Evolutionary conservation across 2,888 invertebrate species (phyloP).

Genomic region (Dryobota labecula): DNA sequence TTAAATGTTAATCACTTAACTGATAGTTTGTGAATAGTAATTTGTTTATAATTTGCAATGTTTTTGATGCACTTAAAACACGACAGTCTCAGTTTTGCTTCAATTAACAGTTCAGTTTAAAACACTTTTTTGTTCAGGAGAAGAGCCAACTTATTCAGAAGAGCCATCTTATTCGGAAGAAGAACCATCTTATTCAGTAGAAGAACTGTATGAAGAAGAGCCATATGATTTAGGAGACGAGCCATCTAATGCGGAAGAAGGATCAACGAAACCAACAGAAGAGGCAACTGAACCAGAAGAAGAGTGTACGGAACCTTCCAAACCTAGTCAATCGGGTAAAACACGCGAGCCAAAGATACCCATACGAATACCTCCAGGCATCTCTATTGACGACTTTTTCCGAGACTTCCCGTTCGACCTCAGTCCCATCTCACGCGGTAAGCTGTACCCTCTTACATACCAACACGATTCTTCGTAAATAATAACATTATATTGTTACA

Average conservation of each 20-base stretch:
- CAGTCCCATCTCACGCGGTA: slow-evolving; percentile 8
- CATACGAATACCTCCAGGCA: not conserved
- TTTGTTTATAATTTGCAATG: no score
- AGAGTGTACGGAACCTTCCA: no score
- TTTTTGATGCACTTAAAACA: no score
- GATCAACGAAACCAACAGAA: not conserved
- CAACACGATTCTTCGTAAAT: not conserved
- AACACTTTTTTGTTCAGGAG: no score
- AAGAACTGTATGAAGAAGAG: no score
- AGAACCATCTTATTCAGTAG: no score
- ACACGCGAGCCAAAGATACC: not conserved
- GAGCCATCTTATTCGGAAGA: no score
- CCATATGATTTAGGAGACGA: not conserved
- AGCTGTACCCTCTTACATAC: slow-evolving; percentile 1
- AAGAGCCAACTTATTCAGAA: not conserved
- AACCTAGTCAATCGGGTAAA: not conserved
- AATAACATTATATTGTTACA: not conserved
- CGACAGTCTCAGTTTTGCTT: no score
- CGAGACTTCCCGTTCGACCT: not conserved
- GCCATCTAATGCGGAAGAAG: not conserved
- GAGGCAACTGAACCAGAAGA: not conserved
- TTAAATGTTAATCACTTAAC: no score
- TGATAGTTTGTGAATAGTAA: no score
- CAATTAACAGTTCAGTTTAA: no score
- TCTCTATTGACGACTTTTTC: not conserved